Evolutionary conservation across 2,888 invertebrate species (phyloP).

Genomic region (Galerucella nymphaeae): DNA sequence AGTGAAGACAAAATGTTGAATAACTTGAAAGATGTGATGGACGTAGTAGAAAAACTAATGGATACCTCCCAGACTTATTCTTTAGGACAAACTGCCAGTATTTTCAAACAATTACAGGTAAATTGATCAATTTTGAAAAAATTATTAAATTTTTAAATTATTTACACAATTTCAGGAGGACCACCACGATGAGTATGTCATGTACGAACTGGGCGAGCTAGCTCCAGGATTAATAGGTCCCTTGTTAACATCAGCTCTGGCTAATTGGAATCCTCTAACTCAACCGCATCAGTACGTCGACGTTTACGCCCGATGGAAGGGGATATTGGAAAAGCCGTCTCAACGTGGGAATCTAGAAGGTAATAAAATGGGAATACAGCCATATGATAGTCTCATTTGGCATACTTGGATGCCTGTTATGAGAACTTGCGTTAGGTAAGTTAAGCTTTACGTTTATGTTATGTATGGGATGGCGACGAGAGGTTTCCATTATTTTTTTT

Average conservation of each 20-base stretch:
- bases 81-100: constrained; percentile 69
- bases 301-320: constrained; percentile 78
- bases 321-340: constrained; percentile 67
- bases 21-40: constrained; percentile 77
- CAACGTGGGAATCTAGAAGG: constrained; percentile 63
- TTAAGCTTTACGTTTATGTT: constrained; percentile 55
- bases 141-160: constrained; percentile 26
- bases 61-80: constrained; percentile 68
- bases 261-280: constrained; percentile 83
- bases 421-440: constrained; percentile 77
- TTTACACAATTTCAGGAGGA: constrained; percentile 64
- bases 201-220: constrained; percentile 85
- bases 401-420: constrained; percentile 91
- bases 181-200: constrained; percentile 81
- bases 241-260: constrained; percentile 79
- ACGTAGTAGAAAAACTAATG: constrained; percentile 73
- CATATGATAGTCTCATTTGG: constrained; percentile 89
- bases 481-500: constrained; percentile 29
- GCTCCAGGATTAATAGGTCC: constrained; percentile 89
- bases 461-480: constrained; percentile 37
- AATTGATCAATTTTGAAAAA: constrained; percentile 18
- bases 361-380: constrained; percentile 69
- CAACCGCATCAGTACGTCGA: constrained; percentile 74
- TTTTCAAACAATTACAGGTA: constrained; percentile 70
- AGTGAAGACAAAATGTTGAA: constrained; percentile 80